Percentiles rank a stretch among this genome's conserved stretches.
phyloP scores from a whole-genome alignment of 1,140 invertebrate genomes.

The Bactericera cockerelli region DNA sequence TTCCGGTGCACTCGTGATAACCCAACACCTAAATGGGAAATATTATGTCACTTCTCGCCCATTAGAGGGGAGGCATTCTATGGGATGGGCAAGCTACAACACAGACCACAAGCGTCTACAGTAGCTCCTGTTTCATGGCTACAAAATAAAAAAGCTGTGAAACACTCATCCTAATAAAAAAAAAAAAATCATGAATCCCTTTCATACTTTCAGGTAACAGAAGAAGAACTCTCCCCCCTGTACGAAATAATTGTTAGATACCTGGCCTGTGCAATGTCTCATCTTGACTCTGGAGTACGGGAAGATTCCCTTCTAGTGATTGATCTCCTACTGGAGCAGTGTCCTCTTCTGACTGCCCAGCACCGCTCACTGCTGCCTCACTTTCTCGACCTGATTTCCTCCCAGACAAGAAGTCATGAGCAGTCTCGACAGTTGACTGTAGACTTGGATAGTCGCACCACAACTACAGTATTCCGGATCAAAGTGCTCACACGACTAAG shows the following conservation, averaged over 20 bases:
- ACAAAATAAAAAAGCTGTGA: no score
- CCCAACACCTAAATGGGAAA: no score
- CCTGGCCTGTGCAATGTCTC: slow-evolving; percentile 70
- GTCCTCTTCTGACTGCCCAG: slow-evolving; percentile 40
- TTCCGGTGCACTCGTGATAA: no score
- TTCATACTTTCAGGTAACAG: not conserved
- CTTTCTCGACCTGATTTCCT: slow-evolving; percentile 62
- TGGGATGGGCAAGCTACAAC: no score
- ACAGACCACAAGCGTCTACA: no score
- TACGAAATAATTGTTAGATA: slow-evolving; percentile 58
- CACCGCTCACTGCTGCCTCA: slow-evolving; percentile 52
- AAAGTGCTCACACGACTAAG: slow-evolving; percentile 49
- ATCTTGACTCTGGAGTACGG: slow-evolving; percentile 59
- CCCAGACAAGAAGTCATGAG: slow-evolving; percentile 42
- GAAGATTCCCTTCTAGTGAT: slow-evolving; percentile 62
- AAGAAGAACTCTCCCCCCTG: slow-evolving; percentile 39
- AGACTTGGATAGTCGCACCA: slow-evolving; percentile 46
- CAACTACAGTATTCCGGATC: slow-evolving; percentile 54
- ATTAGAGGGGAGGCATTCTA: no score
- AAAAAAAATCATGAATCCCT: no score
- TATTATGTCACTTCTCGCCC: no score
- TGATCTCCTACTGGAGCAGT: slow-evolving; percentile 47
- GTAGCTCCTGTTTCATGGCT: no score
- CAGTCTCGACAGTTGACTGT: slow-evolving; percentile 42
- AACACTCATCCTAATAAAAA: no score